A percentile compares a stretch with the other conserved stretches of the same genome.
Evolutionary conservation across 2,113 vertebrate genomes (phyloP).

Genomic region (Ailurus styani): DNA sequence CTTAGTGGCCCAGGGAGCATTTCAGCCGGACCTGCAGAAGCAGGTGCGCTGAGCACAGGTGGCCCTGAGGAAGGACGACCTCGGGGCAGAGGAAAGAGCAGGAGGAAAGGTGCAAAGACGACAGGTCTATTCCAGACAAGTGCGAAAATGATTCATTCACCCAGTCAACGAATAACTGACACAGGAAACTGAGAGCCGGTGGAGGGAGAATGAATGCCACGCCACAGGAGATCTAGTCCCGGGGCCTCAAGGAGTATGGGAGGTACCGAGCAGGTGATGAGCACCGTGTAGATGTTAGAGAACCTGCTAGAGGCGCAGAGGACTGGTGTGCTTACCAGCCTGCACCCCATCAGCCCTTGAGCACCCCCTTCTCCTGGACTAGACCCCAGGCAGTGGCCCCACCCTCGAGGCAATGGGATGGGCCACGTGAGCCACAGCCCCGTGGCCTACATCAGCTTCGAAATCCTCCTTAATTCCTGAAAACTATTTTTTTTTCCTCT

Average conservation of each 20-base stretch:
- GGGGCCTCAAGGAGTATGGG: background rate
- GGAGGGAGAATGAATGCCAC: background rate
- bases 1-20: too few species aligned
- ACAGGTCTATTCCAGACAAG: background rate
- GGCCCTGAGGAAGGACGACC: accelerated
- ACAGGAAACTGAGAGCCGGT: accelerated
- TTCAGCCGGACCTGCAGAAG: background rate
- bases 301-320: background rate
- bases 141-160: background rate
- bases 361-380: background rate
- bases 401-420: background rate
- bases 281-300: background rate
- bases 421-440: background rate
- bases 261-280: background rate
- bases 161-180: background rate
- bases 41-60: accelerated
- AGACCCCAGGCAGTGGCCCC: background rate
- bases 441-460: background rate
- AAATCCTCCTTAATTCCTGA: background rate
- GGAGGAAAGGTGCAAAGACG: background rate
- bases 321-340: too few species aligned
- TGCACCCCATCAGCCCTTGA: background rate
- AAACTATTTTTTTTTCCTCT: background rate
- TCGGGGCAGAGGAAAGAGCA: background rate
- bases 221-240: background rate